Base-by-base conservation (phyloP, 2,797 vertebrate genomes). In the Pitangus sulphuratus region DNA sequence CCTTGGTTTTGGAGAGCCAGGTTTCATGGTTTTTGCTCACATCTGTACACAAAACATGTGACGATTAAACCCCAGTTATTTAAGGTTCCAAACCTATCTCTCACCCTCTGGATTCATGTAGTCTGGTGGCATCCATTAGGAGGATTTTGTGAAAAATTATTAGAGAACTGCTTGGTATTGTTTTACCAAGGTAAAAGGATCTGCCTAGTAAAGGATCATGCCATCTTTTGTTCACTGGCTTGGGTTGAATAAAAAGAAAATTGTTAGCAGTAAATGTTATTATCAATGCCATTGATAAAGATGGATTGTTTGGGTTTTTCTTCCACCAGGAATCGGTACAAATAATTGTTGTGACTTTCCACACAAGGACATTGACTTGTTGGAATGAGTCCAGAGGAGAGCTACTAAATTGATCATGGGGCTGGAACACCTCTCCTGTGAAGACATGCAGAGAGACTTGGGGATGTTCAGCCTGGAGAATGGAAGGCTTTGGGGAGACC, bases 261-360 rank as follows among this genome's bases (percentile, higher is more conserved):
- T 37, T 22, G 15, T 15, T 84, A 26, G 7, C 4, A 40, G 54
- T 31, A 69, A 54, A 31, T 57, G 22, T 37, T 51, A 51, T 30
- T 76, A 11, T 30, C 15, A 47, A 26, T 45, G 11, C 5, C 12
- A 30, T 40, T 31, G 35, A 14, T 30, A 84, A 35, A 94, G 60
- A 58, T 31, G 21, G 61, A 8, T 30, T 33, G 9, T 45, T 25
- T 56, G 44, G 47, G 25, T 61, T 56, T 95, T 91, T 82, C 89
- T 94, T 92, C 58, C 53, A 77, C 47, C 58, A 62, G 39, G 42
- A 76, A 64, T 90, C 45, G 69, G 79, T 92, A 92, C 87, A 53
- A 90, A 80, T 35, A 84, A 72, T 91, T 95, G 42, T 84, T 92
- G 48, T 81, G 50, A 66, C 78, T 89, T 95, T 79, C 79, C 80